These are phyloP conservation scores for Drosophila kuntzei DNA, from an alignment of 2,888 invertebrate genomes.

Conservation along the genomic window DNA sequence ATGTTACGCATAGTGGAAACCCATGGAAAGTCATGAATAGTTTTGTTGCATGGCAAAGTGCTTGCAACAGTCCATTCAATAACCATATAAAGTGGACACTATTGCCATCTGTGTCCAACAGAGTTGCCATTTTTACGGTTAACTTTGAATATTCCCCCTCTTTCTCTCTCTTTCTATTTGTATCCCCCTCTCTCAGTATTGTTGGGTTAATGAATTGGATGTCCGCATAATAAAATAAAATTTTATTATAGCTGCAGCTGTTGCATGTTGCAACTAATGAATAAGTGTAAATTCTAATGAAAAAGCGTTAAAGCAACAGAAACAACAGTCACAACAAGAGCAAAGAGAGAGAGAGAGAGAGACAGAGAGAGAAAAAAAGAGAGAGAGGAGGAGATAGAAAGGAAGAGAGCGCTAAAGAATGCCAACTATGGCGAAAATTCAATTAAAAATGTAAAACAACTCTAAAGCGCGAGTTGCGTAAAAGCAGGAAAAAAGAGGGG, in stretches of 20 bases:
- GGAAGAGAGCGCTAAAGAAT: conserved; percentile 54
- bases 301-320: conserved; percentile 68
- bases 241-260: conserved; percentile 75
- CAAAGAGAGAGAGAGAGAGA: too few species aligned
- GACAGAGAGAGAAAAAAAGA: background rate
- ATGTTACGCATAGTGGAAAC: background rate
- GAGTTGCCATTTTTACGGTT: conserved; percentile 29
- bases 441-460: conserved; percentile 81
- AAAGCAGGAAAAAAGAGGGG: background rate
- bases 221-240: conserved; percentile 74
- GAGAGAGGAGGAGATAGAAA: background rate
- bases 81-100: conserved; percentile 39
- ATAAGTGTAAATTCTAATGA: conserved; percentile 80
- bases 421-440: conserved; percentile 80
- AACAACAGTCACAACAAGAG: conserved; percentile 34
- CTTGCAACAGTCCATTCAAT: conserved; percentile 31
- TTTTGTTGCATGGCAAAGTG: conserved; percentile 19
- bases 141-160: background rate
- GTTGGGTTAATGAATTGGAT: conserved; percentile 55
- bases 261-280: conserved; percentile 79
- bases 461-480: conserved; percentile 62
- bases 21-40: conserved; percentile 17
- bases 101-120: conserved; percentile 34
- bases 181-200: background rate
- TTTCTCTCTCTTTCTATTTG: background rate